Evolutionary conservation across 2,797 vertebrate species (phyloP), one percentile per base, ranked within the genome.

Genomic region (Crypturellus tataupa): DNA sequence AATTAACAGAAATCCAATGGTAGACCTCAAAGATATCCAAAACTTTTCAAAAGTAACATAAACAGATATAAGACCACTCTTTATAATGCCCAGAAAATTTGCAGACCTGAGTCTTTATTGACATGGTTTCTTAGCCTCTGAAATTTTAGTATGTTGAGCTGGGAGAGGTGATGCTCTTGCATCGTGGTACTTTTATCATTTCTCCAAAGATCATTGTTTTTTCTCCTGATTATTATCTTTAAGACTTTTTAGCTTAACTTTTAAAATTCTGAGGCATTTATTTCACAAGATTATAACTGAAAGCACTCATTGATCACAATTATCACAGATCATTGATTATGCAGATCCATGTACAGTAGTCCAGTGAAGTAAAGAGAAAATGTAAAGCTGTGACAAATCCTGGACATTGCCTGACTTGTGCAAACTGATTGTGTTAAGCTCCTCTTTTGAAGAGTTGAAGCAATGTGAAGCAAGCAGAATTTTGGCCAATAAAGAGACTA

Each of bases 1-100:
- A 87, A 82, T 71, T 6, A 80, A 87, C 71, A 84, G 81, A 90
- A 92, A 88, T 65, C 8, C 58, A 71, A 16, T 65, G 85, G 73
- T 33, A 80, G 80, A 70, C 11, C 12, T n/a, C 21, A 49, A 67
- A 87, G 46, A 37, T 9, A 79, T 31, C 40, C 29, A 35, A 67
- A 33, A 55, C 37, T 65, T 58, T 47, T 46, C 24, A 79, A 87
- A 69, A 79, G 19, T 85, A 79, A 67, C 4, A 65, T 62, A 80
- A 94, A 85, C 29, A 80, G 80, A 56, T 46, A 70, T 91, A 16
- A 16, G 10, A 12, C 42, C 78, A 23, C 24, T 73, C 33, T 64
- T 93, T 44, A 23, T 40, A 39, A 7, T 24, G 25, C 29, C 40
- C 76, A 51, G 35, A 84, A 80, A 75, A 44, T 8, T 67, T 84